Evolutionary conservation across 2,797 vertebrate genomes (phyloP).

Genomic region (Tenualosa thibaudeaui): DNA sequence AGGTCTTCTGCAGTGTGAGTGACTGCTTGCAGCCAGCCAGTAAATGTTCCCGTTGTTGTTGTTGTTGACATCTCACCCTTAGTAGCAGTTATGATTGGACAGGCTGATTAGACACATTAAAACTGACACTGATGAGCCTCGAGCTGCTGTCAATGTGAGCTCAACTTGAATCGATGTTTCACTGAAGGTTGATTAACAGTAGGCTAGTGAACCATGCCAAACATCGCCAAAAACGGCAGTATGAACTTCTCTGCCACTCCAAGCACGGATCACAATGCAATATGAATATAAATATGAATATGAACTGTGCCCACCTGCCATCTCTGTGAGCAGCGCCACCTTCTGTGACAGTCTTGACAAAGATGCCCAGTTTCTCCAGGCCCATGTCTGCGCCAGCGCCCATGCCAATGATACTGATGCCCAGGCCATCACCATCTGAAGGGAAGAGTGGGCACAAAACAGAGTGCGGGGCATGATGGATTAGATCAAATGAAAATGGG

Average conservation of each 20-base stretch:
- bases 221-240: no score
- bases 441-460: background rate
- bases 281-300: no score
- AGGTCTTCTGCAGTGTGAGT: no score
- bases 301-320: constrained; percentile 74
- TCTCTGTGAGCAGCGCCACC: constrained; percentile 92
- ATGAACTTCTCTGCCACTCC: no score
- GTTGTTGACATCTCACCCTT: background rate
- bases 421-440: constrained; percentile 88
- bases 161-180: background rate
- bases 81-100: background rate
- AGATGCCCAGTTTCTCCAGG: constrained; percentile 95
- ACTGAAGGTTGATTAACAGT: background rate
- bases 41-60: no score
- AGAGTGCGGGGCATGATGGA: background rate
- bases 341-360: constrained; percentile 95
- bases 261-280: no score
- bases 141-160: background rate
- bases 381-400: constrained; percentile 96
- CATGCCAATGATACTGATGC: constrained; percentile 98
- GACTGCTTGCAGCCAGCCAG: no score
- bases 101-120: background rate
- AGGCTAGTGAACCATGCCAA: background rate
- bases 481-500: background rate
- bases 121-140: background rate